phyloP scores from a whole-genome alignment of 2,888 invertebrate species.

The Allophyes oxyacanthae region DNA sequence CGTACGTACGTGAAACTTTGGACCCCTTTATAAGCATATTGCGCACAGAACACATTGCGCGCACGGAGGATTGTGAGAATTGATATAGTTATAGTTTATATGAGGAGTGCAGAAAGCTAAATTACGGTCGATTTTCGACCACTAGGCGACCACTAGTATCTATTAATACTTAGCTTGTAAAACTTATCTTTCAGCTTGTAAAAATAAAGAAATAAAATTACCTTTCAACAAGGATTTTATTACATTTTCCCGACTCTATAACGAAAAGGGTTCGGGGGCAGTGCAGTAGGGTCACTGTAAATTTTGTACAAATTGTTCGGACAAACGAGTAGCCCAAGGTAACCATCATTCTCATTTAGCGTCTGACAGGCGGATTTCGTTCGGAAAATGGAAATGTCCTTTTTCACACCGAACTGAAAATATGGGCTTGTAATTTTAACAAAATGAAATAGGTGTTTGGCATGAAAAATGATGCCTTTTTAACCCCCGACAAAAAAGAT shows the following conservation, averaged over 20 bases:
- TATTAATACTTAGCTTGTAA: too few species aligned
- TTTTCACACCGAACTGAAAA: slow-evolving; percentile 2
- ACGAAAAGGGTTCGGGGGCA: slow-evolving; percentile 10
- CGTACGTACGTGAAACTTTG: too few species aligned
- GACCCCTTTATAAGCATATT: too few species aligned
- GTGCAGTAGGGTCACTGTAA: slow-evolving; percentile 39
- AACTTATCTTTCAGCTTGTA: background rate
- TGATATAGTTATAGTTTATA: too few species aligned
- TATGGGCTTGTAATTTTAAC: slow-evolving; percentile 18
- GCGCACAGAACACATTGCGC: too few species aligned
- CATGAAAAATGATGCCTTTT: too few species aligned
- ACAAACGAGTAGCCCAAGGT: slow-evolving; percentile 53
- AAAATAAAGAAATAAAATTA: slow-evolving; percentile 4
- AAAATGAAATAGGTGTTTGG: slow-evolving; percentile 5
- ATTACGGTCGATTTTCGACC: too few species aligned
- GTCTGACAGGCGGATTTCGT: slow-evolving; percentile 54
- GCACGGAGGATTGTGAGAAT: too few species aligned
- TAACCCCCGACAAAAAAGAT: too few species aligned
- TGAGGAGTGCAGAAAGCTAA: too few species aligned
- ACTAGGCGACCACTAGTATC: too few species aligned
- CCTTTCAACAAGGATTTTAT: slow-evolving; percentile 4
- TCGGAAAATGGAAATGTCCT: slow-evolving; percentile 46
- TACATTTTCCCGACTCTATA: slow-evolving; percentile 30
- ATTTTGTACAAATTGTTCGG: slow-evolving; percentile 44
- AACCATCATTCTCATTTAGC: slow-evolving; percentile 60